phyloP scores from a whole-genome alignment of 64 coral and sea anemone genomes.

The Anthopleura sola region DNA sequence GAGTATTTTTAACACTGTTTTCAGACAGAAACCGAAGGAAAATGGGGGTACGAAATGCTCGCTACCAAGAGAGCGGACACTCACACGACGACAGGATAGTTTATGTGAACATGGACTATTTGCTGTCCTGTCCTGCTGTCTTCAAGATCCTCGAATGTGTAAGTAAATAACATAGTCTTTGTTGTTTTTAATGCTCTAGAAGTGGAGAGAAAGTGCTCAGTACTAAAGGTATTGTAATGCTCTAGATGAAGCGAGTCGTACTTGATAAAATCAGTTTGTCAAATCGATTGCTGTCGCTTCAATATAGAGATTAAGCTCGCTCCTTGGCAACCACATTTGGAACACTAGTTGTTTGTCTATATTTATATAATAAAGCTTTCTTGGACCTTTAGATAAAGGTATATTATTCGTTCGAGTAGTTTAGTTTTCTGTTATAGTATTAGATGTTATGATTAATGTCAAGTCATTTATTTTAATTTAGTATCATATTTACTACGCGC shows the following conservation, averaged over 20 bases:
- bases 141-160: slow-evolving; percentile 31
- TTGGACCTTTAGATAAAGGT: neutral
- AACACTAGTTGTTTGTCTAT: too few relatives aligned
- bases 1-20: neutral
- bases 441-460: too few relatives aligned
- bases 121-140: slow-evolving; percentile 8
- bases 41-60: slow-evolving; percentile 16
- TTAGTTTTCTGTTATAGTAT: too few relatives aligned
- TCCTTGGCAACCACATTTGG: neutral
- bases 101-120: neutral
- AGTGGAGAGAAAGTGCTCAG: neutral
- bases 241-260: neutral
- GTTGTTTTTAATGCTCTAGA: neutral
- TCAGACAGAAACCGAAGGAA: neutral
- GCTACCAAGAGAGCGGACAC: neutral
- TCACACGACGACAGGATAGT: neutral
- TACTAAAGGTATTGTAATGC: neutral
- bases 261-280: slow-evolving; percentile 3
- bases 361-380: neutral
- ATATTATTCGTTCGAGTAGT: too few relatives aligned
- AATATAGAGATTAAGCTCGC: neutral
- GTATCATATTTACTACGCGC: too few relatives aligned
- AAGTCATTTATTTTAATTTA: too few relatives aligned
- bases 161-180: neutral
- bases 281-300: neutral